These are phyloP conservation scores for Cladopsammia gracilis DNA, from an alignment of 64 coral and sea anemone species.

Conservation along the genomic window DNA sequence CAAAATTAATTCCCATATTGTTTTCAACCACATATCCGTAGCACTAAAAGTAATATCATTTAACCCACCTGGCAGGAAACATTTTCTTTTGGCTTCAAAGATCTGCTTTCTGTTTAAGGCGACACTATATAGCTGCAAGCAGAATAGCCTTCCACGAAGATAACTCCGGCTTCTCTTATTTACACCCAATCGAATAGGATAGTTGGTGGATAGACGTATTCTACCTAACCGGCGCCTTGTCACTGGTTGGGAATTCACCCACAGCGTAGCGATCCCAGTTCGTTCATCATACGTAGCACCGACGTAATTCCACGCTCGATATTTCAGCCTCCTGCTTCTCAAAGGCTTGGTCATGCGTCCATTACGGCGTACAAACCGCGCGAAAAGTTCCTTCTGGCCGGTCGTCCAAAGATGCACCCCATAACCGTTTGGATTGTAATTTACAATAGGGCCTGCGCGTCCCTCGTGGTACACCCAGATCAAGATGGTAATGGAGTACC, in stretches of 20 bases:
- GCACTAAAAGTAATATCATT: too few relatives aligned
- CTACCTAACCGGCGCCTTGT: conserved; percentile 7
- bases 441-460: conserved; percentile 61
- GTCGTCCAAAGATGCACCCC: conserved; percentile 24
- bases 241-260: conserved; percentile 21
- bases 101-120: conserved; percentile 33
- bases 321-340: conserved; percentile 28
- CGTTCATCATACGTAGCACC: conserved; percentile 33
- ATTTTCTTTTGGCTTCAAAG: conserved; percentile 28
- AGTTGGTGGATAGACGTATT: conserved; percentile 36
- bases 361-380: neutral
- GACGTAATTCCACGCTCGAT: conserved; percentile 55
- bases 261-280: conserved; percentile 38
- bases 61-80: conserved; percentile 21
- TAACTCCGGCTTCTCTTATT: conserved; percentile 23
- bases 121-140: conserved; percentile 33
- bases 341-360: conserved; percentile 39
- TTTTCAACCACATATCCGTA: too few relatives aligned
- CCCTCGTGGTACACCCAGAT: conserved; percentile 75
- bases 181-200: conserved; percentile 36
- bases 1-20: too few relatives aligned
- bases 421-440: conserved; percentile 46
- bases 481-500: conserved; percentile 72
- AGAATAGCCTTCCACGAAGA: conserved; percentile 40
- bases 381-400: conserved; percentile 36